phyloP scores from a whole-genome alignment of 2,797 vertebrate genomes.

The Otolemur crassicaudatus region DNA sequence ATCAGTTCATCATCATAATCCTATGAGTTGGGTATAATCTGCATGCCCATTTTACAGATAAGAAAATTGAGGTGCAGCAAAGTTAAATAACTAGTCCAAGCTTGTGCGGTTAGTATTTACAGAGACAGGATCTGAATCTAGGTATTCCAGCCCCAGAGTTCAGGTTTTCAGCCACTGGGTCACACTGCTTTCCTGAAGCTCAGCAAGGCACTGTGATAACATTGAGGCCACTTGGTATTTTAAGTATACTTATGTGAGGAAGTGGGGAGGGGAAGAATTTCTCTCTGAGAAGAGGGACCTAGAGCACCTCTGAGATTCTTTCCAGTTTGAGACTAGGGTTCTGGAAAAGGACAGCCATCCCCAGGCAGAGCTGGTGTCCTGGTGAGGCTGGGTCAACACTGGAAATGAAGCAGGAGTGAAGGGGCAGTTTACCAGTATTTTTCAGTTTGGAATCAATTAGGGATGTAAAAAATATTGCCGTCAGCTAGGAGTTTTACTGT shows the following conservation, averaged over 20 bases:
- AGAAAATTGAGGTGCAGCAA: neutral
- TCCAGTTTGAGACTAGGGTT: neutral
- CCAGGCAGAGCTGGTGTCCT: neutral
- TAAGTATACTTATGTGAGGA: neutral
- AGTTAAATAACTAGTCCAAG: neutral
- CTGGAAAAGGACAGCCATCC: neutral
- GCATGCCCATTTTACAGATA: constrained; percentile 21
- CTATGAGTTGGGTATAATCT: neutral
- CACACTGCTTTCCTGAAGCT: neutral
- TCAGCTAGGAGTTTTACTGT: neutral
- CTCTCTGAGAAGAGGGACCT: neutral
- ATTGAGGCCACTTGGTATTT: neutral
- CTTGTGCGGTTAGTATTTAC: neutral
- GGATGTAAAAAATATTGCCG: neutral
- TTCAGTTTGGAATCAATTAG: neutral
- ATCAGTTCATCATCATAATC: neutral
- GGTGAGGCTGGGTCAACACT: neutral
- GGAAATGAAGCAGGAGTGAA: neutral
- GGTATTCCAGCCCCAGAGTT: neutral
- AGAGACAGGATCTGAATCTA: neutral
- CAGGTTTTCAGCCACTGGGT: neutral
- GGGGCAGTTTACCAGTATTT: neutral
- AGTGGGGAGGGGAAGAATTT: neutral
- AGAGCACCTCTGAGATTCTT: neutral
- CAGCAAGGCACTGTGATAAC: neutral